Base-by-base conservation (phyloP, 2,888 invertebrate genomes). In the Hydroisotoma schaefferi region DNA sequence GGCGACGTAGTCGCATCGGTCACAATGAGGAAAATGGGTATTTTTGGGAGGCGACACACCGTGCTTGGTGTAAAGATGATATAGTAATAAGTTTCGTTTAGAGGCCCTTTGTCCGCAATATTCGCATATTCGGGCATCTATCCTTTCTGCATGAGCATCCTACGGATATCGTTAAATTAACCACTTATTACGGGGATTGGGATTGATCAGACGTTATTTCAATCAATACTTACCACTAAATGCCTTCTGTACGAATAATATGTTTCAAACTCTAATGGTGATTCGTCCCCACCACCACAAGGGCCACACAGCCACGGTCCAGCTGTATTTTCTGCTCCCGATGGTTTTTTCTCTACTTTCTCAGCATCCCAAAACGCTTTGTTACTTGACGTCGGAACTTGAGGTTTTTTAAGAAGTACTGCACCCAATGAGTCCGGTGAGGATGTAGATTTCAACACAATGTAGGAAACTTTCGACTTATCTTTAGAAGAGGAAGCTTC, bases 251-350 rank as follows among this genome's bases (percentile, higher is more conserved):
- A 91, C 70, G 85, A 83, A 70, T 85, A 86, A 74, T 91, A 91
- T 23, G 87, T 83, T 25, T 85, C 84, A 75, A 91, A 90, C 73
- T 86, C 84, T 48, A 86, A 77, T 49, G 83, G 85, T 23, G 59
- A 59, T 68, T 83, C 83, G 29, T 83, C 84, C 56, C 82, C 82
- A 57, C 82, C 82, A 29, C 85, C 86, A 78, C 91, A 91, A 64
- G 86, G 83, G 38, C 84, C 79, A 75, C 91, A 92, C 57, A 85
- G 81, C 91, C 91, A 92, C 0, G 90, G 90, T 0, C 88, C 89
- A 53, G 69, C 73, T 6, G 71, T 72, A 52, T 75, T 75, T 64
- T 74, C 75, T 44, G 74, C 74, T 27, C 73, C 74, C 38, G 72
- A 73, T 10, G 67, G 62, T n/a, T 66, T 62, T 57, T 70, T 73